These are phyloP conservation scores for Micrasema longulum DNA, from an alignment of 1,140 invertebrate species.

Conservation along the genomic window DNA sequence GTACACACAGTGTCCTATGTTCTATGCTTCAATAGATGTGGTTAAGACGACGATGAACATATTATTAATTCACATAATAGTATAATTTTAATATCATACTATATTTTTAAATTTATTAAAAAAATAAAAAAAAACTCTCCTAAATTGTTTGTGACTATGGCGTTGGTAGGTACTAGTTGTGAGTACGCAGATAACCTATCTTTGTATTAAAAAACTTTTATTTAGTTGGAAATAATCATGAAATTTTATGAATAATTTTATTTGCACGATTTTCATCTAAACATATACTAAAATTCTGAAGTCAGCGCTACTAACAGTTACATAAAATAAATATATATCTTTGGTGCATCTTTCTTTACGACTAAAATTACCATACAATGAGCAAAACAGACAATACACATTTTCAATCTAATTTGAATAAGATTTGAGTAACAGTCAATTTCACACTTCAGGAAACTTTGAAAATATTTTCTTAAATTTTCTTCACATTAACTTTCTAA, in stretches of 20 bases:
- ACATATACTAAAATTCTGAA: not conserved
- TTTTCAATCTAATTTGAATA: conserved; percentile 4
- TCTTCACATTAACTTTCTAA: not conserved
- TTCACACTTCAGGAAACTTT: conserved; percentile 14
- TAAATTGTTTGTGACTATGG: too few relatives aligned
- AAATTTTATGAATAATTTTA: not conserved
- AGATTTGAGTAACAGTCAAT: conserved; percentile 16
- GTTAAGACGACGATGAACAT: too few relatives aligned
- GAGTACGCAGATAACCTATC: too few relatives aligned
- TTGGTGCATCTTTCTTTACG: not conserved
- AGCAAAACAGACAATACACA: not conserved
- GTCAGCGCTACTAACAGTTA: not conserved
- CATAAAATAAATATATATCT: not conserved
- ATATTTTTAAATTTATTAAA: too few relatives aligned
- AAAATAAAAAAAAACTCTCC: too few relatives aligned
- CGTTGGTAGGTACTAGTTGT: too few relatives aligned
- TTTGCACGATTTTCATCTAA: not conserved
- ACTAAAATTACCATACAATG: not conserved
- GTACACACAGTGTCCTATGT: not conserved
- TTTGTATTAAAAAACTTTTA: not conserved
- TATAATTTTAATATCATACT: too few relatives aligned
- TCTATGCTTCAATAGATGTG: not conserved
- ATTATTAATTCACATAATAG: too few relatives aligned
- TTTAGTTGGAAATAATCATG: not conserved
- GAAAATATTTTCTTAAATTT: conserved; percentile 2